These are phyloP conservation scores for Willowsia nigromaculata DNA, from an alignment of 2,888 invertebrate species.

Conservation along the genomic window DNA sequence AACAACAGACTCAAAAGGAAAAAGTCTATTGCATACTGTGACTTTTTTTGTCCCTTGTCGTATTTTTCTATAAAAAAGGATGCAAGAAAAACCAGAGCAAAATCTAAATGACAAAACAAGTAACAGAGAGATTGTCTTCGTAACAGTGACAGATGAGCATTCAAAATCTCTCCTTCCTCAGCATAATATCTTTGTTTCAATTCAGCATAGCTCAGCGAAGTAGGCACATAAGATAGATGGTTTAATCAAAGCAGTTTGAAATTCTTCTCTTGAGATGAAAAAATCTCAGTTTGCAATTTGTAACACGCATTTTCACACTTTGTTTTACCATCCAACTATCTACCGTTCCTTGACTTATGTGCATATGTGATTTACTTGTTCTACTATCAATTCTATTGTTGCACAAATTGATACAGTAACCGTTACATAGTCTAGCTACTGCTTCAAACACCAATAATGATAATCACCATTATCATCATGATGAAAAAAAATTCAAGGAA, in stretches of 20 bases:
- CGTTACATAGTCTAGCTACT: background rate
- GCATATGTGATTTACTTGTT: background rate
- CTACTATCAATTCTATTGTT: background rate
- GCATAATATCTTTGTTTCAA: conserved; percentile 18
- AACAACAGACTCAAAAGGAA: background rate
- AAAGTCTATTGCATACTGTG: background rate
- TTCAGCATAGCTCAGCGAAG: background rate
- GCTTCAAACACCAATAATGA: background rate
- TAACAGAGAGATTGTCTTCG: background rate
- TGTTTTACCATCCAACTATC: conserved; percentile 11
- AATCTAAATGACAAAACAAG: no score
- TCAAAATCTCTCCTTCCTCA: background rate
- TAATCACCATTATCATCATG: background rate
- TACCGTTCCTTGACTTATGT: background rate
- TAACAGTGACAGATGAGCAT: conserved; percentile 27
- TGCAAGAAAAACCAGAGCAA: no score
- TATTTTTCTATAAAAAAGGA: background rate
- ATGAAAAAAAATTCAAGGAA: conserved; percentile 6
- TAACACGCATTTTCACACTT: conserved; percentile 39
- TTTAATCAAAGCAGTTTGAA: background rate
- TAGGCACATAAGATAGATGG: background rate
- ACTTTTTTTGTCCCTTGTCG: background rate
- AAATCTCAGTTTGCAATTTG: conserved; percentile 26
- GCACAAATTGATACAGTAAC: background rate
- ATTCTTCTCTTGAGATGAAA: background rate